Evolutionary conservation across 2,888 invertebrate genomes (phyloP), one percentile per base, ranked within the genome.

Genomic region (Cosmorhoe ocellata): DNA sequence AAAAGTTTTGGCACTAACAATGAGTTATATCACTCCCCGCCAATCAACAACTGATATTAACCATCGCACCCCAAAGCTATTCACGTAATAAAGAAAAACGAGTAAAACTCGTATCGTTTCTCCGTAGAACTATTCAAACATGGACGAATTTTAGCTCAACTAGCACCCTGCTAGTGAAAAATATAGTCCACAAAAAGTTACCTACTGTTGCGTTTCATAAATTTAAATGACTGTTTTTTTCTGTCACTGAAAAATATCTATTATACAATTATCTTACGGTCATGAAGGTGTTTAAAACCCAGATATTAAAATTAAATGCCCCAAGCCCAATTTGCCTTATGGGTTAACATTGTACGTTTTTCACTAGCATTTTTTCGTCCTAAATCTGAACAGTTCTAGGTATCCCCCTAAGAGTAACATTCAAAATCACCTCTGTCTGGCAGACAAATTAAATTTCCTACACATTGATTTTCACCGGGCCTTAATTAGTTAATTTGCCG

Each of bases 401-500:
- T 50, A 47, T 55, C 63, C 71, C 73, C 73, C 59, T 34, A 57
- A 64, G 68, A 74, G 71, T 67, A 69, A 70, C 74, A 72, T 67
- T 71, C 71, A 69, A 75, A 72, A 76, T 70, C 72, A 68, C 66
- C 74, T 71, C 69, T 65, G 73, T 71, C 74, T 76, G 69, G 69
- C 71, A 61, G 67, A 70, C 71, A 76, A 84, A 85, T 86, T 82
- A 78, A 84, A 84, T 85, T 82, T 79, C 74, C 73, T 76, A 75
- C 79, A 80, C 81, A 84, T 84, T 84, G 83, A 83, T 84, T 84
- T 81, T 76, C 75, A 79, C 67, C 68, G 69, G 65, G 69, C 68
- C 65, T 67, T 83, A 82, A 83, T 86, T 84, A 84, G 74, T 79
- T 83, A 81, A 84, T 84, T 84, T 78, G 71, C 67, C 78, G 79